Evolutionary conservation across 2,888 invertebrate genomes (phyloP), one percentile per base, ranked within the genome.

Genomic region (Ophion obscuratus): DNA sequence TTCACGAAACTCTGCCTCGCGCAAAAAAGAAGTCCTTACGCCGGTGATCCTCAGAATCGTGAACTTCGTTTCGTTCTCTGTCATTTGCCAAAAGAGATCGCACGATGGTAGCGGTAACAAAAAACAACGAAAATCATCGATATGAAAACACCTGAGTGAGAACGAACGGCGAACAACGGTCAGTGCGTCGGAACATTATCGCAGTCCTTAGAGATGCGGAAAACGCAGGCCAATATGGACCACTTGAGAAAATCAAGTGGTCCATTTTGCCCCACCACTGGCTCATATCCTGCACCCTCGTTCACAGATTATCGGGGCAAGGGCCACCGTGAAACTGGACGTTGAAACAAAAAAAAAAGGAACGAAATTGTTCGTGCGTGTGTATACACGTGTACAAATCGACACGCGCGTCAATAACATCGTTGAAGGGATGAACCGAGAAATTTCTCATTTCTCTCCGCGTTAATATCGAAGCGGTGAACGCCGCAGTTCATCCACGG

Each of bases 381-480:
- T 64, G 40, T 64, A 73, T 62, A 64, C 44, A 57, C 20, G 40
- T 73, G 44, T 67, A 67, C 59, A 74, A 81, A 74, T 81, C 57
- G 64, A 81, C 24, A 70, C 79, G 83, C 85, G 86, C 87, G 88
- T 87, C 81, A 81, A 81, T 77, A 77, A 66, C 86, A 76, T 81
- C 84, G 75, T 78, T 61, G 73, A 81, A 74, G 82, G 82, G 81
- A 83, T 86, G 82, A 75, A 87, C 87, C 88, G 85, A 86, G 86
- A 89, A 90, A 90, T 90, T 88, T 89, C 87, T 75, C 88, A 88
- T 89, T 86, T 89, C 79, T 90, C 81, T 75, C 47, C 76, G 24
- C 20, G 80, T 73, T 85, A 83, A 83, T 83, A 47, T 71, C 81
- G 71, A 64, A 83, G 24, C 68, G 40, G 40, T 57, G 71, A 74